These are phyloP conservation scores for Achatina immaculata DNA, from an alignment of 1,140 invertebrate species.

Conservation along the genomic window DNA sequence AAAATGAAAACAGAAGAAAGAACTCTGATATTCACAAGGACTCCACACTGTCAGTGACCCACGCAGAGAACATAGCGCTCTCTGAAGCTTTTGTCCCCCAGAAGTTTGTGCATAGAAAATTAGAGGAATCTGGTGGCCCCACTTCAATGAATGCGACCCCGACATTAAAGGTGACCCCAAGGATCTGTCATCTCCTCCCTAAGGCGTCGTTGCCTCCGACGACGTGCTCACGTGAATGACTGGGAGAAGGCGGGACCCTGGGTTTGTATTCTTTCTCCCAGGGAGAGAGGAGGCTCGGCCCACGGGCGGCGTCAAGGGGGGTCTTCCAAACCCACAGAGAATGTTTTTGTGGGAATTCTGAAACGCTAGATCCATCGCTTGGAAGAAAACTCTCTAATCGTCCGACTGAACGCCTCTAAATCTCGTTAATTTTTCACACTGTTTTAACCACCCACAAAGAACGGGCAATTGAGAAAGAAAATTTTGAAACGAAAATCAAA, in stretches of 20 bases:
- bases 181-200: constrained; percentile 12
- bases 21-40: not conserved
- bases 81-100: not conserved
- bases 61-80: not conserved
- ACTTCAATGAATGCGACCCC: constrained; percentile 13
- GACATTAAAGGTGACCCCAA: constrained; percentile 7
- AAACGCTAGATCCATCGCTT: not conserved
- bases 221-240: not conserved
- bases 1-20: too few species aligned
- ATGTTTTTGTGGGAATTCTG: constrained; percentile 11
- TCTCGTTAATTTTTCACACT: constrained; percentile 32
- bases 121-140: constrained; percentile 12
- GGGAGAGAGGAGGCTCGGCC: not conserved
- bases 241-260: not conserved
- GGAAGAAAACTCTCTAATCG: constrained; percentile 4
- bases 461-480: constrained; percentile 3
- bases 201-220: not conserved
- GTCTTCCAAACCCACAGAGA: not conserved
- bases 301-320: not conserved
- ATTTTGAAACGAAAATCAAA: not conserved
- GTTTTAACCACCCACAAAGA: not conserved
- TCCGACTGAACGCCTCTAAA: not conserved
- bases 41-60: not conserved
- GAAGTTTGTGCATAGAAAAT: constrained; percentile 6
- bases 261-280: constrained; percentile 27